phyloP scores from a whole-genome alignment of 2,113 vertebrate species.

The Pantherophis guttatus region DNA sequence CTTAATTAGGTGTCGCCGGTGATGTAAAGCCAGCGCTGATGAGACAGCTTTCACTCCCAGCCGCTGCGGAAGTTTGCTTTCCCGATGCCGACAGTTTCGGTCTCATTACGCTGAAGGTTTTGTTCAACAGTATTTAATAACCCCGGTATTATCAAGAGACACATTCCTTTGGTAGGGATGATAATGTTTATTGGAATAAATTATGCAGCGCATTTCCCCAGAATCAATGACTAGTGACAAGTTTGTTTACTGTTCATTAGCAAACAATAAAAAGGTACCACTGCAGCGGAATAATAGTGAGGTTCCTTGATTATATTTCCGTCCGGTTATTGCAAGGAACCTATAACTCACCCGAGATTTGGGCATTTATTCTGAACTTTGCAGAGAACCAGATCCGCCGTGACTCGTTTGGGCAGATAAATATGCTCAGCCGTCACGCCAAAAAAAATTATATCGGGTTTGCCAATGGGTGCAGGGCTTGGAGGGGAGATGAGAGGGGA shows the following conservation, averaged over 20 bases:
- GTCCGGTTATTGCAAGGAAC: slow-evolving; percentile 54
- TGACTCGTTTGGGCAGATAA: slow-evolving; percentile 38
- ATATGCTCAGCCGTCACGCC: slow-evolving; percentile 37
- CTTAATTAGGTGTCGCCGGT: slow-evolving; percentile 46
- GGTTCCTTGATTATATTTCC: slow-evolving; percentile 54
- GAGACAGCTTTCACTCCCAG: slow-evolving; percentile 48
- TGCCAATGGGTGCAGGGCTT: slow-evolving; percentile 25
- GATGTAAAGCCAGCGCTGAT: slow-evolving; percentile 41
- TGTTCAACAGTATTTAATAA: slow-evolving; percentile 62
- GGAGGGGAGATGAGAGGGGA: slow-evolving; percentile 42
- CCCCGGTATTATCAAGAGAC: slow-evolving; percentile 45
- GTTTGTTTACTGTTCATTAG: slow-evolving; percentile 63
- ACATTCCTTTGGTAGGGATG: slow-evolving; percentile 7
- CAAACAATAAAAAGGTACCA: slow-evolving; percentile 51
- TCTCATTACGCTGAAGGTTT: slow-evolving; percentile 55
- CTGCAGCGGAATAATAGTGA: slow-evolving; percentile 29
- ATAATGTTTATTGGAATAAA: slow-evolving; percentile 39
- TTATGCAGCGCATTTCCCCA: slow-evolving; percentile 44
- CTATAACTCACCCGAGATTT: slow-evolving; percentile 41
- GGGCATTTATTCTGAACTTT: slow-evolving; percentile 56
- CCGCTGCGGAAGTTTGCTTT: slow-evolving; percentile 57
- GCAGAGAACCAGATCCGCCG: slow-evolving; percentile 18
- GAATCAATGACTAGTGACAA: slow-evolving; percentile 49
- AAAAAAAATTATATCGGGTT: background rate
- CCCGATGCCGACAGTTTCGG: slow-evolving; percentile 58